These are phyloP conservation scores for Amphiduros pacificus DNA, from an alignment of 2,888 invertebrate genomes.

Conservation along the genomic window DNA sequence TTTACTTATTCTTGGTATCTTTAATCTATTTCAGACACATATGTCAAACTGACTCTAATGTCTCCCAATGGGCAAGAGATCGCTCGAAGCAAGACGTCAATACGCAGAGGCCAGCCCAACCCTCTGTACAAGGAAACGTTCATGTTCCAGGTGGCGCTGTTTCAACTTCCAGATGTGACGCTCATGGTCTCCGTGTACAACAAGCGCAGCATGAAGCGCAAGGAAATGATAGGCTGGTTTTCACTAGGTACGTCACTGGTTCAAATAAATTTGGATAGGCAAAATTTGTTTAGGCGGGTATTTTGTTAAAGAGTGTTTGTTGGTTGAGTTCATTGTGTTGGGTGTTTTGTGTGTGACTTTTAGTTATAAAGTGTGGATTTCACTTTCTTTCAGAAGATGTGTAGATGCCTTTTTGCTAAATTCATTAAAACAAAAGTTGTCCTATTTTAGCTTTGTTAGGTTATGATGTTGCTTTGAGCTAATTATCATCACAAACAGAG, in stretches of 20 bases:
- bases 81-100: constrained; percentile 88
- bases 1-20: neutral
- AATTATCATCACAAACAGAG: too few relatives aligned
- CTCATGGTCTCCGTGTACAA: constrained; percentile 91
- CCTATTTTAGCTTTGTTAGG: too few relatives aligned
- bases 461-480: too few relatives aligned
- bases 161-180: constrained; percentile 92
- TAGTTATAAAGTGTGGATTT: too few relatives aligned
- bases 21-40: constrained; percentile 70
- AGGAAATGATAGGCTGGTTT: constrained; percentile 97
- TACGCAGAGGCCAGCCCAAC: constrained; percentile 89
- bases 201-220: constrained; percentile 88
- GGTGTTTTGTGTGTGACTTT: too few relatives aligned
- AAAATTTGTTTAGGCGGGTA: too few relatives aligned
- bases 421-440: too few relatives aligned
- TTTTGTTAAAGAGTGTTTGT: too few relatives aligned
- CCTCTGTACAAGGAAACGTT: constrained; percentile 95
- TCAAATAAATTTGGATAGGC: too few relatives aligned
- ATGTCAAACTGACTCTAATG: constrained; percentile 87
- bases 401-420: too few relatives aligned
- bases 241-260: constrained; percentile 79
- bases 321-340: too few relatives aligned
- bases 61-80: constrained; percentile 92
- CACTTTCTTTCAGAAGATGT: too few relatives aligned
- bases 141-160: constrained; percentile 93